Evolutionary conservation across 2,113 vertebrate genomes (phyloP), one percentile per base, ranked within the genome.

Genomic region (Hippocampus guttulatus): DNA sequence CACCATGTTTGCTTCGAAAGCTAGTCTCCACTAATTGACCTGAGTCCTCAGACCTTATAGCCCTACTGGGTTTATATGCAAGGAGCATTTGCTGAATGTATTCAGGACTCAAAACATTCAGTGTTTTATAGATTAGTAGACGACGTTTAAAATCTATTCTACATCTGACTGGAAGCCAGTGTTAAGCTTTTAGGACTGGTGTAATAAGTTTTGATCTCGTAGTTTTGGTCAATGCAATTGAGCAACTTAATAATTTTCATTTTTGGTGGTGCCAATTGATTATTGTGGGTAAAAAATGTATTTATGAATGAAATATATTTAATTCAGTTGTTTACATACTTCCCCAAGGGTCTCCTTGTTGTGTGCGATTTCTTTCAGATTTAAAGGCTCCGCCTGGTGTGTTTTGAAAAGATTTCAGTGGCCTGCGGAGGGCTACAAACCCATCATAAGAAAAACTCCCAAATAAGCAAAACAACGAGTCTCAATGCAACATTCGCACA

Each of bases 361-460:
- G 63, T 64, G 40, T 6, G n/a, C 45, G 63, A 45, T 64, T 64
- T 45, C 63, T 45, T 23, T 65, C 64, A 47, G 41, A 65, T 65
- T 51, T 47, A 65, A 65, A 47, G 41, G 41, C 64, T 47, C 41
- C 18, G 58, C 58, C 58, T 47, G 41, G 64, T 65, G 64, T 65
- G 41, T 47, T 65, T 65, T 47, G 47, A 65, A 65, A 65, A 45
- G 43, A 25, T 65, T 65, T 65, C 14, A 47, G 64, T 15, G 7
- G 41, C 64, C 41, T 65, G 41, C 23, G n/a, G 64, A 65, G 64
- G 43, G 41, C 64, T 65, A 45, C 64, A 65, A 65, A 15, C 41
- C 41, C 14, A 47, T 47, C 45, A 65, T 45, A 45, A 47, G 21
- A 65, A 65, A 23, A 65, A 12, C 41, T 65, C 64, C n/a, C 12